Evolutionary conservation across 2,888 invertebrate species (phyloP).

Genomic region (Seladonia tumulorum): DNA sequence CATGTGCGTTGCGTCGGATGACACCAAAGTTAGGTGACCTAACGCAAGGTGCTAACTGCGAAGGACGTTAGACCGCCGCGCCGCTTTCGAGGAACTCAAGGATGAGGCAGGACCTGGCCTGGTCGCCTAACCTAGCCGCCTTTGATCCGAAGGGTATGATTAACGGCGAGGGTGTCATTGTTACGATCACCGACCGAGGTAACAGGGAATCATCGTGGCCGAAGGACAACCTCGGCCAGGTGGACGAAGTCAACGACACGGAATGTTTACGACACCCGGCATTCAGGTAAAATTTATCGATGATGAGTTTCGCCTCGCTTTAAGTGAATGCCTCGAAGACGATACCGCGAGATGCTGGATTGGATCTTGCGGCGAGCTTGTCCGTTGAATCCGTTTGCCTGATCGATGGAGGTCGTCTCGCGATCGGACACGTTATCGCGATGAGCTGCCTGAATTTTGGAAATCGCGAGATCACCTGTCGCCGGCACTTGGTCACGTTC

Average conservation of each 20-base stretch:
- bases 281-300: constrained; percentile 21
- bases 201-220: constrained; percentile 15
- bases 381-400: background rate
- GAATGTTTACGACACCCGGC: constrained; percentile 15
- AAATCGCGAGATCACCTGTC: background rate
- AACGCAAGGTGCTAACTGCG: constrained; percentile 24
- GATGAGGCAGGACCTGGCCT: constrained; percentile 3
- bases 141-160: constrained; percentile 4
- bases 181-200: constrained; percentile 30
- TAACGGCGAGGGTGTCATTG: background rate
- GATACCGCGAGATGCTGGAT: background rate
- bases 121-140: background rate
- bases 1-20: constrained; percentile 32
- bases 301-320: background rate
- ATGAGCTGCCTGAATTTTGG: background rate
- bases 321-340: background rate
- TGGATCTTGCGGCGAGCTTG: background rate
- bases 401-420: background rate
- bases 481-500: background rate
- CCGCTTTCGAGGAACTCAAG: constrained; percentile 24
- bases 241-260: background rate
- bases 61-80: constrained; percentile 32
- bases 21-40: constrained; percentile 27
- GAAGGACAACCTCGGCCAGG: constrained; percentile 49
- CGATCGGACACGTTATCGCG: background rate